Percentiles rank a stretch among this genome's conserved stretches.
These are phyloP conservation scores for Drosophila kohkoa DNA, from an alignment of 1,140 invertebrate genomes.

Conservation along the genomic window DNA sequence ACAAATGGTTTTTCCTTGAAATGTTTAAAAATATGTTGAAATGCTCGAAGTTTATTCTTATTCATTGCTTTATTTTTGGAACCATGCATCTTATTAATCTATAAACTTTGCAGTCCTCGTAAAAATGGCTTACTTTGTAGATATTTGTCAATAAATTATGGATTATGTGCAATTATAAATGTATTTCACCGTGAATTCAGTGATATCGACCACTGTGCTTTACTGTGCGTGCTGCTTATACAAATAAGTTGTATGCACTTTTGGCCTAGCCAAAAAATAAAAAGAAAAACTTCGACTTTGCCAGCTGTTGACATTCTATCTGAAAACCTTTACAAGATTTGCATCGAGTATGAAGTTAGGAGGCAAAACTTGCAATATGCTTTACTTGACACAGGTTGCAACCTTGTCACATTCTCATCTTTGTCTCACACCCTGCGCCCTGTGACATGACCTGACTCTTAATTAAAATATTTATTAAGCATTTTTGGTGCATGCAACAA, in stretches of 20 bases:
- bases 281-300: conserved; percentile 43
- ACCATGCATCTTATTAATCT: too few relatives aligned
- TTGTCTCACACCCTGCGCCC: conserved; percentile 2
- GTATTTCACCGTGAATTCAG: too few relatives aligned
- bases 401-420: conserved; percentile 20
- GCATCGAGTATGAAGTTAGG: not conserved
- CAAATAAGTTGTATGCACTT: conserved; percentile 64
- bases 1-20: too few relatives aligned
- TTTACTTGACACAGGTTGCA: conserved; percentile 14
- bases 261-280: conserved; percentile 18
- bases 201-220: not conserved
- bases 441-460: conserved; percentile 38
- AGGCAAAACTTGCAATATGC: conserved; percentile 13
- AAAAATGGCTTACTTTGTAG: too few relatives aligned
- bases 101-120: too few relatives aligned
- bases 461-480: conserved; percentile 82
- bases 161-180: too few relatives aligned
- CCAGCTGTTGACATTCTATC: conserved; percentile 36
- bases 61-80: too few relatives aligned
- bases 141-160: too few relatives aligned
- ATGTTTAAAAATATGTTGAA: too few relatives aligned
- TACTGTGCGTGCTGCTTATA: conserved; percentile 57
- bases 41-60: too few relatives aligned
- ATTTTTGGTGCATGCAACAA: conserved; percentile 73
- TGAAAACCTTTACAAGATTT: conserved; percentile 21